Evolutionary conservation across 1,140 invertebrate genomes (phyloP).

Genomic region (Drosophila virilis): DNA sequence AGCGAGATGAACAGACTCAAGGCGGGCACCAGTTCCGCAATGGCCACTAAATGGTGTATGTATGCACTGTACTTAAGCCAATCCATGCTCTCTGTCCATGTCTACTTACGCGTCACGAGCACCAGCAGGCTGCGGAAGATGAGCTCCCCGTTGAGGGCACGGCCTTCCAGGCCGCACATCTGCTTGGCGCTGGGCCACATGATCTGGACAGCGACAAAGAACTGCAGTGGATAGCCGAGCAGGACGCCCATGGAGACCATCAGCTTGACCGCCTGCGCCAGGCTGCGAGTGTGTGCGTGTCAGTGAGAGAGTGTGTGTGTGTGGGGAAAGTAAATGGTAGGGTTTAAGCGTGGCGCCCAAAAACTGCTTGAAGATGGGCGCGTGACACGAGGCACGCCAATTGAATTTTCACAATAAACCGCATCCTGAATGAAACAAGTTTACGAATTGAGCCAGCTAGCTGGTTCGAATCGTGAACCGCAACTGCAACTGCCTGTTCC

Average conservation of each 20-base stretch:
- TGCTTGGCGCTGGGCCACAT: constrained; percentile 85
- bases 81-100: background rate
- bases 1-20: constrained; percentile 95
- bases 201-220: constrained; percentile 91
- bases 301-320: background rate
- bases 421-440: too few species aligned
- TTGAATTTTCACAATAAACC: too few species aligned
- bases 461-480: too few species aligned
- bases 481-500: too few species aligned
- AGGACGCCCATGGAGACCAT: constrained; percentile 91
- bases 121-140: constrained; percentile 88
- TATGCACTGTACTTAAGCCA: background rate
- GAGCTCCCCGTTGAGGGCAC: constrained; percentile 86
- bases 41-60: constrained; percentile 86
- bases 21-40: constrained; percentile 93
- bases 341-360: too few species aligned
- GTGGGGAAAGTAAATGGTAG: background rate
- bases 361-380: constrained; percentile 1
- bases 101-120: constrained; percentile 89
- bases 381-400: background rate
- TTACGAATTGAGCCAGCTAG: too few species aligned
- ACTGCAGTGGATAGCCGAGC: constrained; percentile 92
- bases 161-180: constrained; percentile 47
- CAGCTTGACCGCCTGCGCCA: constrained; percentile 86
- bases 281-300: constrained; percentile 73